Percentiles rank a stretch among this genome's conserved stretches.
Evolutionary conservation across 2,888 invertebrate genomes (phyloP).

Genomic region (Noctuana brunneofusca): DNA sequence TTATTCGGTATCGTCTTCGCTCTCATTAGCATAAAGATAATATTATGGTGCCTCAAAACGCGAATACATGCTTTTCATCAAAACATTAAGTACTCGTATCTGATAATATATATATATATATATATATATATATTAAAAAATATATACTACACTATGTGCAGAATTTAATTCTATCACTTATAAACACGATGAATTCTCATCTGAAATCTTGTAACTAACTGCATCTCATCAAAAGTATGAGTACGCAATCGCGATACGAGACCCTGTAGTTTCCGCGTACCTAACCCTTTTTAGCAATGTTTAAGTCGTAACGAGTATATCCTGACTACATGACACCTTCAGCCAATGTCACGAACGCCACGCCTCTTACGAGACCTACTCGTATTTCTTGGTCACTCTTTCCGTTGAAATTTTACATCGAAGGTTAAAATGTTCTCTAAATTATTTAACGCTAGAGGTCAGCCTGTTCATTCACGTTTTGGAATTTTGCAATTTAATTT

Average conservation of each 20-base stretch:
- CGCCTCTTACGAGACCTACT: conserved; percentile 6
- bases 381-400: neutral
- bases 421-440: conserved; percentile 30
- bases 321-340: conserved; percentile 20
- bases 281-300: conserved; percentile 20
- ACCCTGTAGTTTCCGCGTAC: conserved; percentile 20
- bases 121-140: no score
- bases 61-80: no score
- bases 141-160: no score
- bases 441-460: conserved; percentile 22
- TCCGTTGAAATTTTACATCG: conserved; percentile 15
- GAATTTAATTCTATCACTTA: no score
- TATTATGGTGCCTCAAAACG: no score
- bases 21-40: no score
- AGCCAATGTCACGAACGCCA: conserved; percentile 25
- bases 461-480: conserved; percentile 6
- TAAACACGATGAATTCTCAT: no score
- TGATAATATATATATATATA: no score
- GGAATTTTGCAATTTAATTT: conserved; percentile 9
- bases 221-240: neutral
- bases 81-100: no score
- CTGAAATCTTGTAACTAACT: neutral
- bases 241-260: neutral
- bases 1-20: no score
- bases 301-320: conserved; percentile 12